These are phyloP conservation scores for Pseudomyrmex flavicornis DNA, from an alignment of 1,140 invertebrate genomes.

Conservation along the genomic window DNA sequence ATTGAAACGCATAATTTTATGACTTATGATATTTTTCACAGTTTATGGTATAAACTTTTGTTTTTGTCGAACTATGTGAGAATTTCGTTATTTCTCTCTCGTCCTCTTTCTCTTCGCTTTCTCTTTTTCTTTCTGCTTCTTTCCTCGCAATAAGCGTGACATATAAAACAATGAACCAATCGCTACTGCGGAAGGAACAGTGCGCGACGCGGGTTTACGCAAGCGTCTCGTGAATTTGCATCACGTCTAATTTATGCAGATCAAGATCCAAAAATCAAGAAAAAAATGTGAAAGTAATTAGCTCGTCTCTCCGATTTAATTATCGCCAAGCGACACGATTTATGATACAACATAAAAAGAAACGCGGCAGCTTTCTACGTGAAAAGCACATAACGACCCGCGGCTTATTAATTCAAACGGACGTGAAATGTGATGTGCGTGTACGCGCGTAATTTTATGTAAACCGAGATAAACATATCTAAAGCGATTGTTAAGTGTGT, in stretches of 20 bases:
- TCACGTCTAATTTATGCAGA: constrained; percentile 47
- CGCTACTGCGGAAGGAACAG: background rate
- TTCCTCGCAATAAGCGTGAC: background rate
- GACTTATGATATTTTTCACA: background rate
- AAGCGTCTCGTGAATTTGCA: constrained; percentile 25
- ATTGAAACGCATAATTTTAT: too few relatives aligned
- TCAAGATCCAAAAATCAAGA: constrained; percentile 22
- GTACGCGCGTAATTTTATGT: constrained; percentile 8
- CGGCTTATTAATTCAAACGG: background rate
- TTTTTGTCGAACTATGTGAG: too few relatives aligned
- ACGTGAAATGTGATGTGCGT: background rate
- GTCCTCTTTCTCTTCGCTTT: too few relatives aligned
- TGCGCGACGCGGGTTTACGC: background rate
- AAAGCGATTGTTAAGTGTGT: background rate
- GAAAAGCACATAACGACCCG: constrained; percentile 12
- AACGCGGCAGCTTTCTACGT: constrained; percentile 36
- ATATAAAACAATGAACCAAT: constrained; percentile 23
- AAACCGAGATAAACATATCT: constrained; percentile 24
- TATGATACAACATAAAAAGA: constrained; percentile 12
- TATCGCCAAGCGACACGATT: background rate
- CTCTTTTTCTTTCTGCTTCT: too few relatives aligned
- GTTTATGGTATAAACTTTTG: too few relatives aligned
- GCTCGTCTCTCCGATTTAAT: constrained; percentile 22
- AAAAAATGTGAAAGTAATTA: constrained; percentile 56
- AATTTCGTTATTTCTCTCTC: too few relatives aligned